Conservation (phyloP, 2,113 vertebrate species). For the Petrocephalus zakoni region DNA sequence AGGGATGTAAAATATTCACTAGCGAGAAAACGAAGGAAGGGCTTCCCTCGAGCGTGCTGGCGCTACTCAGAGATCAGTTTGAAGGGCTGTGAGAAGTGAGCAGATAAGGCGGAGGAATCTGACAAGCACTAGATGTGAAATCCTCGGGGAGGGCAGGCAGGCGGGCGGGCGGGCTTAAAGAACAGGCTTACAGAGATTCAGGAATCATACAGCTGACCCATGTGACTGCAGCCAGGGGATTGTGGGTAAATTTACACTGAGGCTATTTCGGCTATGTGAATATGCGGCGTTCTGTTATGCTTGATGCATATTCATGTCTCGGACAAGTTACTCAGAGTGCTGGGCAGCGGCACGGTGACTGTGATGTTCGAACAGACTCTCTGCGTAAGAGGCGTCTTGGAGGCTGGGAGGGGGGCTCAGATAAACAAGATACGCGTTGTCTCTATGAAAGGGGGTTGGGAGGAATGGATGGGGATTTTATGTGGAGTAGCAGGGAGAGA, state of each 20-base stretch:
- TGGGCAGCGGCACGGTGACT: not conserved
- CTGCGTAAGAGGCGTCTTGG: not conserved
- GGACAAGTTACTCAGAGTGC: not conserved
- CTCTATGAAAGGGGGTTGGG: not conserved
- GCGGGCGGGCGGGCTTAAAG: not conserved
- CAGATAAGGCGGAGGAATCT: conserved; percentile 10
- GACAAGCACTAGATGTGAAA: conserved; percentile 11
- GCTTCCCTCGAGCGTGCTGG: conserved; percentile 45
- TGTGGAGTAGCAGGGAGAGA: not conserved
- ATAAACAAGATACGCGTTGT: not conserved
- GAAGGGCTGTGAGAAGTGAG: conserved; percentile 37
- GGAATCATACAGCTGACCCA: not conserved
- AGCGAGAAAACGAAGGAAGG: conserved; percentile 52
- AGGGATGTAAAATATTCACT: conserved; percentile 57
- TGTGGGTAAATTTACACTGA: conserved; percentile 10
- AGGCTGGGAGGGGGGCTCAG: not conserved
- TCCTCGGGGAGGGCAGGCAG: conserved; percentile 1
- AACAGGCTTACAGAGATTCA: not conserved
- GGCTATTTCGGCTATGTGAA: not conserved
- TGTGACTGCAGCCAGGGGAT: not conserved
- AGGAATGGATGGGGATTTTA: not conserved
- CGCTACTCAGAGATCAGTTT: conserved; percentile 50
- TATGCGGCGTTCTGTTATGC: not conserved
- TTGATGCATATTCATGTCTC: not conserved
- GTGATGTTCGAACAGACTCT: not conserved